Evolutionary conservation across 2,113 vertebrate genomes (phyloP), one percentile per base, ranked within the genome.

Genomic region (Proterorhinus semilunaris): DNA sequence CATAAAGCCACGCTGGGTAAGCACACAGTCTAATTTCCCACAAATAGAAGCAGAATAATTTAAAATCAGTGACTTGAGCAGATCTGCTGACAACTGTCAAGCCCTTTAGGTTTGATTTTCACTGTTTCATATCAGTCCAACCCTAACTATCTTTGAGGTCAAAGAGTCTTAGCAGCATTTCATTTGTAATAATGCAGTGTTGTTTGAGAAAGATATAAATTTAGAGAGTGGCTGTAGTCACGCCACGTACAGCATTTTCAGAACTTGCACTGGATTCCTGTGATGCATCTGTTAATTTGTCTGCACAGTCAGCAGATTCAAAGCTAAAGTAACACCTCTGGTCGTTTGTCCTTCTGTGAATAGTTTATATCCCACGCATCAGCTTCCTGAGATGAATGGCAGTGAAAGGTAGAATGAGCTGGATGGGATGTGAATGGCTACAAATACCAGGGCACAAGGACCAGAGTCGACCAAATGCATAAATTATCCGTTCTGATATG

Each of bases 341-440:
- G 59, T 66, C 65, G 71, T 57, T 21, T 15, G 54, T 63, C 64
- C 46, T 50, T 46, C 12, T 75, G 53, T 64, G 51, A 62, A 75
- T 45, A 43, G 61, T 75, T 63, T 71, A 64, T 66, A 72, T 47
- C 74, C 71, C 72, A 66, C 70, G 76, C 63, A 82, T 80, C 80
- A 65, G 48, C 86, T 89, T 91, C 90, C 90, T 91, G 89, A 91
- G 89, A 89, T 86, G 65, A 82, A 88, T 85, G 86, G 83, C 80
- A 83, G 81, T 83, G 82, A 78, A 76, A 78, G 79, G 83, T 79
- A 74, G 73, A 74, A 86, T 85, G 77, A 80, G 75, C 46, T 75
- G 82, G 62, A 76, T 83, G 78, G 63, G 69, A 85, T 84, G 27
- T 36, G 83, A 86, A 79, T 72, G 80, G 83, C 84, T 81, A 88